Evolutionary conservation across 2,888 invertebrate genomes (phyloP).

Genomic region (Drosophila mimetica): DNA sequence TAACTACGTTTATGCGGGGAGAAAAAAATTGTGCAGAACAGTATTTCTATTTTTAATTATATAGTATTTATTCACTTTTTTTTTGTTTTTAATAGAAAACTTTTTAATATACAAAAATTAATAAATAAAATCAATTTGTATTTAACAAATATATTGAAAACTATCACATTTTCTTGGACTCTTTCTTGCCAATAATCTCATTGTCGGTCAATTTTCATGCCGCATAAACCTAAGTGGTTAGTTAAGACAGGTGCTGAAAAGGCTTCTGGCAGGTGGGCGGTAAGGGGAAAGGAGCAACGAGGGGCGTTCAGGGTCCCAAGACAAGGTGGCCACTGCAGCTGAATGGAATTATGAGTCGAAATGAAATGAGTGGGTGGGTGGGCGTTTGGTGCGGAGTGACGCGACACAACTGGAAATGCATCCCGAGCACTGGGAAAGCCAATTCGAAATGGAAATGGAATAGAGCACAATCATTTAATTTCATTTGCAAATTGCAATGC

Average conservation of each 20-base stretch:
- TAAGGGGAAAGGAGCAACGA: not conserved
- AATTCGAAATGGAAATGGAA: slow-evolving; percentile 4
- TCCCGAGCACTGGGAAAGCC: slow-evolving; percentile 4
- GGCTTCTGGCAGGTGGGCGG: not conserved
- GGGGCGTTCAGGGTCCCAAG: not conserved
- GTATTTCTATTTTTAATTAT: too few relatives aligned
- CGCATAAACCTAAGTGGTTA: not conserved
- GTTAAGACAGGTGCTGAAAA: not conserved
- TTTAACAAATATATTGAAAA: too few relatives aligned
- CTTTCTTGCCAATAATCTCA: not conserved
- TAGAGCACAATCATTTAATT: slow-evolving; percentile 13
- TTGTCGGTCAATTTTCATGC: not conserved
- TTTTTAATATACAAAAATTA: too few relatives aligned
- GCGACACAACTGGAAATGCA: slow-evolving; percentile 19
- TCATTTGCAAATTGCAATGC: slow-evolving; percentile 11
- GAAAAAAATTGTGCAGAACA: not conserved
- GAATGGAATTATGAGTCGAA: slow-evolving; percentile 1
- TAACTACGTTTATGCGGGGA: slow-evolving; percentile 11
- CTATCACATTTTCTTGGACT: not conserved
- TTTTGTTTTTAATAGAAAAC: too few relatives aligned
- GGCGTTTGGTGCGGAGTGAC: slow-evolving; percentile 15
- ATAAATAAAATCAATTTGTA: too few relatives aligned
- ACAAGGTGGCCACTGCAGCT: slow-evolving; percentile 8
- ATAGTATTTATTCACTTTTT: too few relatives aligned
- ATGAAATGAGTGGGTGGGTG: not conserved